Evolutionary conservation across 2,888 invertebrate species (phyloP), one percentile per base, ranked within the genome.

Genomic region (Meganola albula): DNA sequence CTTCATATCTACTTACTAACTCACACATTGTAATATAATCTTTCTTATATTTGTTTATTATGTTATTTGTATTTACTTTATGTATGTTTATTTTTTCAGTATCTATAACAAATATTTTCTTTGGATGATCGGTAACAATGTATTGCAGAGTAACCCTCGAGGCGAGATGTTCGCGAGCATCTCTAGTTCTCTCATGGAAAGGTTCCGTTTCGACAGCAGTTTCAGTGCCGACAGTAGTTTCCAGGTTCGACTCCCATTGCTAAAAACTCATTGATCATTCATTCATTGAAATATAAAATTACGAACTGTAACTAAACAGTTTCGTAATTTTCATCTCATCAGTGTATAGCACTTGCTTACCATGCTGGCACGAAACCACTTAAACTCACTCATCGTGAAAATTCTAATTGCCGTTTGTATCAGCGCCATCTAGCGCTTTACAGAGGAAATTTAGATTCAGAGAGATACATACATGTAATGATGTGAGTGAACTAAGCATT

Each of bases 141-240:
- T 74, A 72, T 87, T 88, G 68, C 88, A 92, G 92, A 89, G 88
- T 78, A 91, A 92, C 72, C 89, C 91, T 61, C 90, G 91, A 64
- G 93, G 93, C 62, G 94, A 94, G 88, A 92, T 92, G 88, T 93
- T 90, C 74, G 93, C 93, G 58, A 93, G 92, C 83, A 91, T 94
- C 60, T 91, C 93, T 56, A 92, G 92, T 57, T 94, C 94, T 44
- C 87, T 93, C 79, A 90, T 93, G 90, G 92, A 91, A 74, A 92
- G 91, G 77, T 91, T 92, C 87, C 91, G 91, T 65, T 89, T 92
- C 82, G 92, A 92, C 80, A 90, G 91, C 74, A 91, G 92, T 61
- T 82, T 91, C 74, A 92, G 91, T 85, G 89, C 90, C 74, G 90
- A 89, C 85, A 92, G 89, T 88, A 93, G 89, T 87, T 91, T 89